These are phyloP conservation scores for Heliconius ismenius DNA, from an alignment of 2,888 invertebrate genomes.

Conservation along the genomic window DNA sequence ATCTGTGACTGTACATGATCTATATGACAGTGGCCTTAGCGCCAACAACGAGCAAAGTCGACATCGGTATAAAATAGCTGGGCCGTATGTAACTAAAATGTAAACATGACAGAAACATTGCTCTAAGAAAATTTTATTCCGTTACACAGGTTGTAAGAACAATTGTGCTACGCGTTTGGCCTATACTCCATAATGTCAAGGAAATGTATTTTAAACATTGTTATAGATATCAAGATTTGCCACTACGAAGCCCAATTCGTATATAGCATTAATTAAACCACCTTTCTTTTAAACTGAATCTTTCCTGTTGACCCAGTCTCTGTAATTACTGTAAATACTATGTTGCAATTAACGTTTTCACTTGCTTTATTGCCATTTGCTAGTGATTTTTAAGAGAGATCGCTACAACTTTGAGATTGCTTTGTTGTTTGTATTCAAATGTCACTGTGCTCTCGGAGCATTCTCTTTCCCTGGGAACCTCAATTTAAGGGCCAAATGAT, in stretches of 20 bases:
- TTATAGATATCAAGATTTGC: constrained; percentile 7
- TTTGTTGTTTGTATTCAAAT: constrained; percentile 37
- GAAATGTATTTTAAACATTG: constrained; percentile 1
- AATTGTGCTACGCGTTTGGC: constrained; percentile 44
- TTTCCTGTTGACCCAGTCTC: constrained; percentile 17
- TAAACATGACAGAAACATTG: constrained; percentile 69
- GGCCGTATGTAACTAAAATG: constrained; percentile 60
- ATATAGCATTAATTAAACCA: constrained; percentile 12
- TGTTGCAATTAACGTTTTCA: constrained; percentile 24
- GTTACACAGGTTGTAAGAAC: constrained; percentile 60
- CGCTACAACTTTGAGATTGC: constrained; percentile 14
- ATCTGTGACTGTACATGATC: constrained; percentile 18
- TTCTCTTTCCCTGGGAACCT: constrained; percentile 43
- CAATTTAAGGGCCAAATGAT: constrained; percentile 49
- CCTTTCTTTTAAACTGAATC: constrained; percentile 4
- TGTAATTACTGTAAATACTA: constrained; percentile 23
- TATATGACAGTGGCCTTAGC: constrained; percentile 33
- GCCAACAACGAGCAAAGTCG: constrained; percentile 46
- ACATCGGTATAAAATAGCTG: constrained; percentile 63
- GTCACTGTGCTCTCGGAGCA: constrained; percentile 38
- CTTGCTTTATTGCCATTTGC: constrained; percentile 24
- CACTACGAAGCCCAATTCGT: constrained; percentile 1
- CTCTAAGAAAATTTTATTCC: constrained; percentile 64
- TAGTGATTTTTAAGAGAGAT: constrained; percentile 9
- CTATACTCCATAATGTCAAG: constrained; percentile 16